Conservation (phyloP, 2,888 invertebrate genomes). For the Sarcophaga variegata region DNA sequence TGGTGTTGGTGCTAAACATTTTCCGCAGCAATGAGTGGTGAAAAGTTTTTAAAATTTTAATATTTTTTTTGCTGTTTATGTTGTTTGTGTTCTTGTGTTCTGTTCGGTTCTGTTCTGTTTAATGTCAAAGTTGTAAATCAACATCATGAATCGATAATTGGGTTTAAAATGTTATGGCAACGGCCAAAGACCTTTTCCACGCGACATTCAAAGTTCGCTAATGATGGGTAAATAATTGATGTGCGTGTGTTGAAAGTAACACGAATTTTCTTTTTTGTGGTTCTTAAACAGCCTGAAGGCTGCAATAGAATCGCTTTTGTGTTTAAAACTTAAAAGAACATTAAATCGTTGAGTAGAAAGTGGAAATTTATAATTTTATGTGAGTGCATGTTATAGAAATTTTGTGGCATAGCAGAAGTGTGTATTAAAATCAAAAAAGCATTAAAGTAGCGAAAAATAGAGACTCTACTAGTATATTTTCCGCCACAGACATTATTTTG, state of each 20-base stretch:
- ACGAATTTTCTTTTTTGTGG: too few relatives aligned
- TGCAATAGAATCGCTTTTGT: too few relatives aligned
- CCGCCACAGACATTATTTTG: too few relatives aligned
- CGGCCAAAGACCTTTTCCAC: neutral
- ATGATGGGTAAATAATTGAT: neutral
- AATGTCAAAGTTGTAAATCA: constrained; percentile 25
- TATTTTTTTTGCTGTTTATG: neutral
- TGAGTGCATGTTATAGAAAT: too few relatives aligned
- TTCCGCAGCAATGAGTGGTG: neutral
- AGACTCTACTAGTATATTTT: too few relatives aligned
- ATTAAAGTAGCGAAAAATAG: too few relatives aligned
- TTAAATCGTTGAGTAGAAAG: too few relatives aligned
- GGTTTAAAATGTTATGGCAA: constrained; percentile 6
- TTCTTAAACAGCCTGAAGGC: too few relatives aligned
- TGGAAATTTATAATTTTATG: too few relatives aligned
- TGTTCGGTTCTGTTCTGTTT: neutral
- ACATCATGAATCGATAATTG: constrained; percentile 12
- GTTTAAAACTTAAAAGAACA: too few relatives aligned
- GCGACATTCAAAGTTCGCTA: neutral
- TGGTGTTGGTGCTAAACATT: neutral
- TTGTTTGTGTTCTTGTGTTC: neutral
- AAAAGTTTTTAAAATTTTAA: neutral
- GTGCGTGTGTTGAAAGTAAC: neutral
- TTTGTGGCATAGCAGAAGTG: too few relatives aligned
- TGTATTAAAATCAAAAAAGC: too few relatives aligned